phyloP scores from a whole-genome alignment of 2,888 invertebrate genomes.

The Mantis religiosa region DNA sequence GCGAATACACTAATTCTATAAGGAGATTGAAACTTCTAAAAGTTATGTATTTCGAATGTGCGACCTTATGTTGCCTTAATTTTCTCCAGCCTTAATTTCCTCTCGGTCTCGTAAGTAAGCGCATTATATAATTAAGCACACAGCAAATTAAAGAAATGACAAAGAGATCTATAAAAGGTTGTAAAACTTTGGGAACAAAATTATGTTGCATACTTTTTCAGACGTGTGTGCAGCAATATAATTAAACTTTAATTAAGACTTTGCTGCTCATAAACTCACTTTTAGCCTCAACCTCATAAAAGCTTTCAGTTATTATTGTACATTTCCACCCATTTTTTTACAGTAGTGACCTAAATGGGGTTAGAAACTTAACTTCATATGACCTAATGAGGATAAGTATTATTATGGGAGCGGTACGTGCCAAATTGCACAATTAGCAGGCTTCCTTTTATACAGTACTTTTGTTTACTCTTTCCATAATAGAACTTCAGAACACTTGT shows the following conservation, averaged over 20 bases:
- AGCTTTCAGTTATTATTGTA: neutral
- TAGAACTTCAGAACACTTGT: neutral
- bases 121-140: too few species aligned
- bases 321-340: neutral
- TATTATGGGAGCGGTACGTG: neutral
- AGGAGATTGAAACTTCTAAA: too few species aligned
- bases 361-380: neutral
- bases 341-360: neutral
- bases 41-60: too few species aligned
- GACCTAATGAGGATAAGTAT: neutral
- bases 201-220: too few species aligned
- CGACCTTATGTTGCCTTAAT: too few species aligned
- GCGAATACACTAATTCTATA: too few species aligned
- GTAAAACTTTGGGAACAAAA: too few species aligned
- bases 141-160: too few species aligned
- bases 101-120: too few species aligned
- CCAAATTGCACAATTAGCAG: neutral
- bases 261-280: neutral
- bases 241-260: neutral
- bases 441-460: neutral
- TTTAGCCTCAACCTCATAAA: neutral
- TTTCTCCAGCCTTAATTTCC: too few species aligned
- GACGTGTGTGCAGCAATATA: too few species aligned
- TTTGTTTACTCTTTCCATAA: neutral
- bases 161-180: too few species aligned